Base-by-base conservation (phyloP, 2,888 invertebrate species). In the Macrosoma leucophasiata region DNA sequence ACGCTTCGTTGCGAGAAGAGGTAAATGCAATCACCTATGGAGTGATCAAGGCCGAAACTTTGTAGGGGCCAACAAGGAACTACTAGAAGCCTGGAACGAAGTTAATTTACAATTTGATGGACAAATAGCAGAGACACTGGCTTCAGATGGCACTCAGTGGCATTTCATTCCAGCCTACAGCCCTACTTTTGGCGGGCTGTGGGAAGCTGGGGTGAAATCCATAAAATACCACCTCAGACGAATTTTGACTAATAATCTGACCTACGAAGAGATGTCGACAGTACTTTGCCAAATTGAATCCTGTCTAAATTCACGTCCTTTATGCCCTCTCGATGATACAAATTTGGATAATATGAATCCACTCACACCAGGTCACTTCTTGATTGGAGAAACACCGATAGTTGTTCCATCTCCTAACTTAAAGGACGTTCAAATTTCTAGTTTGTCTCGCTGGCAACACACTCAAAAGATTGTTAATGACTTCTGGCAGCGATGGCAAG, bases 401-500 rank as follows among this genome's bases (percentile, higher is more conserved):
- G 21, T 25, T 9, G 28, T 39, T 26, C 40, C 18, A 9, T 9
- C 3, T 3, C 41, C 39, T 5, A 24, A 27, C 21, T 27, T 25
- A 8, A 23, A 19, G 13, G 26, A 30, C 14, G 13, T 18, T 2
- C 40, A 36, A 7, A 33, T 44, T 12, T 25, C 20, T 19, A 8
- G 7, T 6, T 21, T 46, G 6, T 33, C 41, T n/a, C 27, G 46
- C 21, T 49, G 49, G 50, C 46, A 44, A 23, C 25, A 36, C 5
- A 39, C 31, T 1, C 51, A 52, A 33, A 44, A 36, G 26, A 3
- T 48, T 8, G 11, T 46, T 1, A 27, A 38, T 17, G 42, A 43
- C n/a, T 52, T 38, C 9, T 50, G 54, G 50, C 32, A 30, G 6
- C 32, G 37, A 9, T 50, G 51, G 50, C 43, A 44, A 28, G 13